Base-by-base conservation (phyloP, 1,140 invertebrate species). In the Brevipalpus yothersi region DNA sequence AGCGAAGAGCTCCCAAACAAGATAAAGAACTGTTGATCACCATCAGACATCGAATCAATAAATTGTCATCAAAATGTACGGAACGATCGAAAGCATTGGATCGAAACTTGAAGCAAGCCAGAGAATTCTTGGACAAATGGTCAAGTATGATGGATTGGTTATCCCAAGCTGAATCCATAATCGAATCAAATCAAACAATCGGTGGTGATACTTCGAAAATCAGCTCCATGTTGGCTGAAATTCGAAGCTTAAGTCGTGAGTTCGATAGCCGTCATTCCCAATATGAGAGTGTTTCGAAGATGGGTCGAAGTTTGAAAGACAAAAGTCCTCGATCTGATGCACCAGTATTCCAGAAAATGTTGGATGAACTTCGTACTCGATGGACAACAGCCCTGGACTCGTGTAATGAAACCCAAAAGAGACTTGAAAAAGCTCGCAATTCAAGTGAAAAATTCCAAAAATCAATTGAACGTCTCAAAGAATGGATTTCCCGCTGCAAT, bases 1-100 rank as follows among this genome's bases (percentile, higher is more conserved):
- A 97, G 96, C 71, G 93, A 97, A 69, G 94, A 98, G 69, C 91
- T 95, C 0, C 94, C 97, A 65, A 76, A 96, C 4, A 97, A 98
- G 65, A 97, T 96, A n/a, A 19, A 74, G 98, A 98, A 72, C 73
- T 96, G 21, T 75, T 98, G 15, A 84, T 95, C 8, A 94, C 89
- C 61, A 88, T 96, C 2, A 91, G 96, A 69, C 90, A 96, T 72
- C 77, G 92, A 12, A 96, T 91, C 88, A 92, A 99, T 70, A 79
- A 92, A 53, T 86, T 98, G 15, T 86, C 94, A 0, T 86, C 87
- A 2, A 90, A 91, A 70, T 86, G 87, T 15, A 88, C 89, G 0
- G 91, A 96, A 70, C 76, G 92, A 64, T 93, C 91, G 5, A 75
- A 90, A 56, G 84, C 86, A 23, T 70, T 97, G 19, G 92, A 96